These are phyloP conservation scores for Tetheella fluctuosa DNA, from an alignment of 2,888 invertebrate species.

Conservation along the genomic window DNA sequence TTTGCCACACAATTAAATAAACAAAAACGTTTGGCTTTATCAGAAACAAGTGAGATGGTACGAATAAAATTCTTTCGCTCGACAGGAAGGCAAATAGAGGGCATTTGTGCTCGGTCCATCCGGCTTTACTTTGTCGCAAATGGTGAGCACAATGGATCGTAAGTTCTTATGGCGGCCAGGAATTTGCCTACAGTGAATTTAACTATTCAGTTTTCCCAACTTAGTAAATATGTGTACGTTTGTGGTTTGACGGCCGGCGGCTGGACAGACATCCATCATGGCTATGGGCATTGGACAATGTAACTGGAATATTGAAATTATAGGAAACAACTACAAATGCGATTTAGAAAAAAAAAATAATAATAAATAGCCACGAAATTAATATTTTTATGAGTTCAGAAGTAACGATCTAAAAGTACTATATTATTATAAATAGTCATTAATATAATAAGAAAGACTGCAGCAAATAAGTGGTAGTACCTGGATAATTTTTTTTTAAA, in stretches of 20 bases:
- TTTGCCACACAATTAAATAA: not conserved
- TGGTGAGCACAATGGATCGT: constrained; percentile 68
- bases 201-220: constrained; percentile 65
- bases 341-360: not conserved
- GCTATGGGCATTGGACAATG: constrained; percentile 15
- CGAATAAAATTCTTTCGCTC: constrained; percentile 14
- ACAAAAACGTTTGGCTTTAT: constrained; percentile 7
- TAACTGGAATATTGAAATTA: constrained; percentile 6
- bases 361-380: not conserved
- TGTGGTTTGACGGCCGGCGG: constrained; percentile 40
- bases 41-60: constrained; percentile 12
- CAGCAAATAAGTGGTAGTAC: too few species aligned
- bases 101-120: constrained; percentile 15
- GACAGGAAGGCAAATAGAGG: constrained; percentile 15
- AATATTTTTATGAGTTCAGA: too few species aligned
- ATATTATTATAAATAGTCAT: too few species aligned
- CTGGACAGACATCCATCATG: constrained; percentile 27
- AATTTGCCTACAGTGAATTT: constrained; percentile 67
- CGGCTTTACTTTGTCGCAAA: constrained; percentile 27
- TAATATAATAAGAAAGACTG: too few species aligned
- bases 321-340: not conserved
- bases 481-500: too few species aligned
- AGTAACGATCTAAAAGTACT: too few species aligned
- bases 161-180: constrained; percentile 55
- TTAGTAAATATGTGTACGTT: constrained; percentile 50